Conservation (phyloP, 2,113 vertebrate species). For the Ariopsis seemanni region DNA sequence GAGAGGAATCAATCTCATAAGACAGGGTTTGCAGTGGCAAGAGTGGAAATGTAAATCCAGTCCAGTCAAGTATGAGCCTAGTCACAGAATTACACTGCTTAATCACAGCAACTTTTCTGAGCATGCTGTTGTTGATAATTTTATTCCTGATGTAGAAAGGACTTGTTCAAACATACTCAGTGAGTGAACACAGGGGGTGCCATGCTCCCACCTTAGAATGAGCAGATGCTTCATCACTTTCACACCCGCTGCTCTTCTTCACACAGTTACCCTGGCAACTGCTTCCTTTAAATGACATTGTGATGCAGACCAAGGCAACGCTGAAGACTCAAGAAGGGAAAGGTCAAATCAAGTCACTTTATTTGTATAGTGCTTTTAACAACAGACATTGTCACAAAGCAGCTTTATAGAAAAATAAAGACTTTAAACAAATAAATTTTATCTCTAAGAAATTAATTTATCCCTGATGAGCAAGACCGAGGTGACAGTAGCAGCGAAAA, state of each 20-base stretch:
- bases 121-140: neutral
- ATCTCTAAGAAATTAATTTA: too few relatives aligned
- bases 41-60: neutral
- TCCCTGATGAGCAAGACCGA: too few relatives aligned
- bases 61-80: neutral
- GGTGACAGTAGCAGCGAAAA: too few relatives aligned
- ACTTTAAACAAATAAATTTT: too few relatives aligned
- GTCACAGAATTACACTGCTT: neutral
- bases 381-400: too few relatives aligned
- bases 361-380: too few relatives aligned
- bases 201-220: slow-evolving; percentile 29
- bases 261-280: slow-evolving; percentile 43
- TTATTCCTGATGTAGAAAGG: neutral
- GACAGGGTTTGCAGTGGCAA: neutral
- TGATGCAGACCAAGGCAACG: slow-evolving; percentile 14
- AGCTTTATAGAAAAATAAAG: too few relatives aligned
- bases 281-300: slow-evolving; percentile 33
- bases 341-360: neutral
- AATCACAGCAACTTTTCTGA: neutral
- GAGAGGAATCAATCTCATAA: slow-evolving; percentile 6
- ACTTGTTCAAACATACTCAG: slow-evolving; percentile 4
- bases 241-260: slow-evolving; percentile 29
- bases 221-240: slow-evolving; percentile 37
- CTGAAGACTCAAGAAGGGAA: slow-evolving; percentile 8
- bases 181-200: slow-evolving; percentile 1